Evolutionary conservation across 2,797 vertebrate species (phyloP).

Genomic region (Aulostomus chinensis): DNA sequence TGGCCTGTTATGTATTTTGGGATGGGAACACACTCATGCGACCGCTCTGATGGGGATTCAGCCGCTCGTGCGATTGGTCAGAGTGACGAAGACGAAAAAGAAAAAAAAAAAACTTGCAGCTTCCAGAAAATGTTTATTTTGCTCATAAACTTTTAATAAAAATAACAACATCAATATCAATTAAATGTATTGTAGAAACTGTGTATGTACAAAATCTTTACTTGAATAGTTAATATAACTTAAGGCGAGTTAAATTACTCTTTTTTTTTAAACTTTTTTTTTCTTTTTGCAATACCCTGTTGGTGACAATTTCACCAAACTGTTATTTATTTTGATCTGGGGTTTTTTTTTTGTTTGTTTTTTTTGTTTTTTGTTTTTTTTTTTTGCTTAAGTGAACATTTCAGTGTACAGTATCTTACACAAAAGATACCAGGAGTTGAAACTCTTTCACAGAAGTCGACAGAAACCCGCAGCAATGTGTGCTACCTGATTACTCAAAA

Average conservation of each 20-base stretch:
- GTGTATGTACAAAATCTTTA: slow-evolving; percentile 82
- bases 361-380: neutral
- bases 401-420: slow-evolving; percentile 59
- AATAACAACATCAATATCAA: slow-evolving; percentile 88
- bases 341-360: neutral
- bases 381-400: slow-evolving; percentile 68
- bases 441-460: slow-evolving; percentile 64
- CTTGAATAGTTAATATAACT: slow-evolving; percentile 86
- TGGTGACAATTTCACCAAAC: slow-evolving; percentile 74
- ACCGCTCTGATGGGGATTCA: slow-evolving; percentile 13
- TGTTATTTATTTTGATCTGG: slow-evolving; percentile 37
- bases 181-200: slow-evolving; percentile 85
- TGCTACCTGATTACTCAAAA: slow-evolving; percentile 85
- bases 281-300: slow-evolving; percentile 68
- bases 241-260: slow-evolving; percentile 82
- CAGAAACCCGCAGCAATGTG: slow-evolving; percentile 83
- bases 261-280: no score
- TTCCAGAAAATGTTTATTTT: slow-evolving; percentile 84
- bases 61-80: slow-evolving; percentile 4
- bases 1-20: slow-evolving; percentile 57
- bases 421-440: slow-evolving; percentile 50
- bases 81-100: slow-evolving; percentile 20
- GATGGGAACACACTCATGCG: slow-evolving; percentile 36
- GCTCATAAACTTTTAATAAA: slow-evolving; percentile 87
- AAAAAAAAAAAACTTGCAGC: slow-evolving; percentile 52